Evolutionary conservation across 2,888 invertebrate species (phyloP).

Genomic region (Pardosa pseudoannulata): DNA sequence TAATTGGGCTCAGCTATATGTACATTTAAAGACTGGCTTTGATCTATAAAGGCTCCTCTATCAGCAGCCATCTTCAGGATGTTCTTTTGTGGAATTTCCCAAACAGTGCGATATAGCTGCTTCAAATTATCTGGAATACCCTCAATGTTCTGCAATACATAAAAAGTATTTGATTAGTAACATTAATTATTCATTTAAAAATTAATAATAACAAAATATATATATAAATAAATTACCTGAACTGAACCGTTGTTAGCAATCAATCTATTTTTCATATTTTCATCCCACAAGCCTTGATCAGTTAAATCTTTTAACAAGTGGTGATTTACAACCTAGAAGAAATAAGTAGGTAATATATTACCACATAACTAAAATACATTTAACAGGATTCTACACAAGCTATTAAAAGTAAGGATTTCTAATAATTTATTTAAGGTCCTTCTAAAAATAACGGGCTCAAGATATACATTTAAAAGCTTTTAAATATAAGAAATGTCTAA

Average conservation of each 20-base stretch:
- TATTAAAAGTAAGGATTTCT: too few relatives aligned
- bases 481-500: too few relatives aligned
- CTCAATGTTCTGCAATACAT: constrained; percentile 84
- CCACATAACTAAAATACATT: too few relatives aligned
- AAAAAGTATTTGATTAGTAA: too few relatives aligned
- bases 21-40: constrained; percentile 98
- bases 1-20: constrained; percentile 96
- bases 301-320: constrained; percentile 95
- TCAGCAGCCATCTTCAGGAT: constrained; percentile 98
- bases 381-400: too few relatives aligned
- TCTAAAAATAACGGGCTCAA: too few relatives aligned
- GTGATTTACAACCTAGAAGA: constrained; percentile 92
- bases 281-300: constrained; percentile 93
- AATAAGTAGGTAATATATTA: background rate
- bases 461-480: too few relatives aligned
- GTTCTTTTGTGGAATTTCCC: constrained; percentile 96
- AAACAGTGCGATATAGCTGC: constrained; percentile 94
- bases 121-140: constrained; percentile 90
- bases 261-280: constrained; percentile 95
- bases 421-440: too few relatives aligned
- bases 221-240: constrained; percentile 79
- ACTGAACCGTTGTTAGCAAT: constrained; percentile 95
- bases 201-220: too few relatives aligned
- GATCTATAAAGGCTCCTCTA: constrained; percentile 98
- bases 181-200: too few relatives aligned